Conservation (phyloP, 2,113 vertebrate genomes). For the sheep (Ovis aries) region DNA sequence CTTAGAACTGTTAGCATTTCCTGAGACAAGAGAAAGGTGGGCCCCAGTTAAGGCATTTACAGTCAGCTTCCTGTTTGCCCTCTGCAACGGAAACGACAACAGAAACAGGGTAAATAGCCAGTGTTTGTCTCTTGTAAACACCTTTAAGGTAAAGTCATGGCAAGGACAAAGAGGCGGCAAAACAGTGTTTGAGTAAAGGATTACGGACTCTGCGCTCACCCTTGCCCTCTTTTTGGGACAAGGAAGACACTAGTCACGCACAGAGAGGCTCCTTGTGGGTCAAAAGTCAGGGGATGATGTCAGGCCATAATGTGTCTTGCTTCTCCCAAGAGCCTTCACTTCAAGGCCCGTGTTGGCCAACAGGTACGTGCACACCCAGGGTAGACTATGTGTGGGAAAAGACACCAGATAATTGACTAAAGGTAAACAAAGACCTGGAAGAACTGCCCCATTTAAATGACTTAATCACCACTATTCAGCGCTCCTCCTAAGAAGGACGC, state of each 20-base stretch:
- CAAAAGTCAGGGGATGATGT: not conserved
- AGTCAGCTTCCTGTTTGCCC: not conserved
- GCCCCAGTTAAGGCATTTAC: not conserved
- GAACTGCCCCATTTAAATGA: not conserved
- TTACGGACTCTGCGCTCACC: not conserved
- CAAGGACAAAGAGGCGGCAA: not conserved
- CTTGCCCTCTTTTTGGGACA: rapidly evolving
- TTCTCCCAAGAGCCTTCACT: not conserved
- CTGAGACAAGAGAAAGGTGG: not conserved
- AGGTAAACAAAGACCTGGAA: not conserved
- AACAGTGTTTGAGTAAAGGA: not conserved
- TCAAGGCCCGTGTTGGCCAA: not conserved
- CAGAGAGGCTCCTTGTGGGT: not conserved
- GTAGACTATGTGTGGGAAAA: not conserved
- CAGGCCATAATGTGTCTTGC: not conserved
- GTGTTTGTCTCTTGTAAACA: not conserved
- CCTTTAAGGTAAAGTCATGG: not conserved
- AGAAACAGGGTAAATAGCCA: not conserved
- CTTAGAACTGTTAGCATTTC: not conserved
- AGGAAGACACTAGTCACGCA: not conserved
- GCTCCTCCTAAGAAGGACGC: not conserved
- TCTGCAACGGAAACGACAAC: not conserved
- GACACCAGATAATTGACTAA: not conserved
- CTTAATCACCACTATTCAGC: not conserved
- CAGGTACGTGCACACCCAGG: not conserved